phyloP scores from a whole-genome alignment of 1,140 invertebrate species.

The Conus ventricosus region DNA sequence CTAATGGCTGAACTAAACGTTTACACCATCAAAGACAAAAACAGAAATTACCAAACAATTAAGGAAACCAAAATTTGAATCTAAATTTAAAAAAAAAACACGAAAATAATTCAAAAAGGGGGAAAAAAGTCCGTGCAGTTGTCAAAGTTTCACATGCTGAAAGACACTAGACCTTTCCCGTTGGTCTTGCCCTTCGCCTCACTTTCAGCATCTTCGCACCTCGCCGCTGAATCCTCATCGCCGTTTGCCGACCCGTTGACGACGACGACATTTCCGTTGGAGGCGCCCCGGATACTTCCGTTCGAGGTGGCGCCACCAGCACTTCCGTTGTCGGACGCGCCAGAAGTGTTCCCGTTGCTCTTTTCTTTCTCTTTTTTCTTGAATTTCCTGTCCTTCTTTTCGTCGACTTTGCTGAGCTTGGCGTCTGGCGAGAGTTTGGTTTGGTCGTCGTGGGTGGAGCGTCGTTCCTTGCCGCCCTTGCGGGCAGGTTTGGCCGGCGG shows the following conservation, averaged over 20 bases:
- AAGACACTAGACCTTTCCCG: background rate
- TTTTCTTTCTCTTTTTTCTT: background rate
- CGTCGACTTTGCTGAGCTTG: background rate
- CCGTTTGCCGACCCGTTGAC: background rate
- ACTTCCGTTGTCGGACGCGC: background rate
- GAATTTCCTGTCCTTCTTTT: background rate
- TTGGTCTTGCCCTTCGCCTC: background rate
- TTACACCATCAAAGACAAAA: no score
- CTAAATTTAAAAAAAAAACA: background rate
- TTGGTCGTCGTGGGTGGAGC: background rate
- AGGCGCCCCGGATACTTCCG: no score
- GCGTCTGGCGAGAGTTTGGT: background rate
- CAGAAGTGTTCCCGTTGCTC: background rate
- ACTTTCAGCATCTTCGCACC: background rate
- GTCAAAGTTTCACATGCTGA: background rate
- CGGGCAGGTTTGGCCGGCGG: background rate
- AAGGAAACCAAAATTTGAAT: background rate
- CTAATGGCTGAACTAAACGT: no score
- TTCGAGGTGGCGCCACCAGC: background rate
- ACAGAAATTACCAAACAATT: no score
- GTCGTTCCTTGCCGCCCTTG: background rate
- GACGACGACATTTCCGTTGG: background rate
- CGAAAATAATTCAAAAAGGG: background rate
- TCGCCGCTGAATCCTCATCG: background rate
- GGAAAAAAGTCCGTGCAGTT: background rate